A percentile compares a stretch with the other conserved stretches of the same genome.
phyloP scores from a whole-genome alignment of 1,140 invertebrate genomes.

The Pristionchus pacificus region DNA sequence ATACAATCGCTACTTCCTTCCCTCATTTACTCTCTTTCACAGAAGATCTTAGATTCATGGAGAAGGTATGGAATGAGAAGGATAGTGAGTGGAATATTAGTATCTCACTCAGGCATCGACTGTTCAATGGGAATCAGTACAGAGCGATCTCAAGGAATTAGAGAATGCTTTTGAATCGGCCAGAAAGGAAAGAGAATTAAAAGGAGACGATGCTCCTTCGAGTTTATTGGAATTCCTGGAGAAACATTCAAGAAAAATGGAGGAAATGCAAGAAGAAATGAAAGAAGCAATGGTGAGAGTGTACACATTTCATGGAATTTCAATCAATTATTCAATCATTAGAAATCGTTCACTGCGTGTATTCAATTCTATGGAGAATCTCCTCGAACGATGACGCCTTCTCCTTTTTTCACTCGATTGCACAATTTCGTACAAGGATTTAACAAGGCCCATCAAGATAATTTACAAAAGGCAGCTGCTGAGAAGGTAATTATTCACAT shows the following conservation, averaged over 20 bases:
- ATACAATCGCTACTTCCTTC: slow-evolving; percentile 42
- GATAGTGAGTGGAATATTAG: not conserved
- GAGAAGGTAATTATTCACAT: slow-evolving; percentile 17
- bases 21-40: slow-evolving; percentile 44
- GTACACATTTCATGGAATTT: not conserved
- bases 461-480: slow-evolving; percentile 20
- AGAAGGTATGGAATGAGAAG: slow-evolving; percentile 38
- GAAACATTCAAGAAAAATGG: not conserved
- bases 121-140: slow-evolving; percentile 40
- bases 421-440: slow-evolving; percentile 39
- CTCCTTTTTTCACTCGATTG: slow-evolving; percentile 39
- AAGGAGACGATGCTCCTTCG: slow-evolving; percentile 8
- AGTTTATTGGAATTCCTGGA: not conserved
- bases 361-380: slow-evolving; percentile 48
- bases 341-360: slow-evolving; percentile 38
- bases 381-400: slow-evolving; percentile 32
- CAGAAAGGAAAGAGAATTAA: slow-evolving; percentile 37
- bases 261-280: not conserved
- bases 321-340: not conserved
- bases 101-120: slow-evolving; percentile 4
- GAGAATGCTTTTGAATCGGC: slow-evolving; percentile 37
- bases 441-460: slow-evolving; percentile 30
- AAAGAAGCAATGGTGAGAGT: not conserved
- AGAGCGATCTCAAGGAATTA: slow-evolving; percentile 36
- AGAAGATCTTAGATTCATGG: slow-evolving; percentile 51